These are phyloP conservation scores for Astur gentilis DNA, from an alignment of 2,113 vertebrate species.

Conservation along the genomic window DNA sequence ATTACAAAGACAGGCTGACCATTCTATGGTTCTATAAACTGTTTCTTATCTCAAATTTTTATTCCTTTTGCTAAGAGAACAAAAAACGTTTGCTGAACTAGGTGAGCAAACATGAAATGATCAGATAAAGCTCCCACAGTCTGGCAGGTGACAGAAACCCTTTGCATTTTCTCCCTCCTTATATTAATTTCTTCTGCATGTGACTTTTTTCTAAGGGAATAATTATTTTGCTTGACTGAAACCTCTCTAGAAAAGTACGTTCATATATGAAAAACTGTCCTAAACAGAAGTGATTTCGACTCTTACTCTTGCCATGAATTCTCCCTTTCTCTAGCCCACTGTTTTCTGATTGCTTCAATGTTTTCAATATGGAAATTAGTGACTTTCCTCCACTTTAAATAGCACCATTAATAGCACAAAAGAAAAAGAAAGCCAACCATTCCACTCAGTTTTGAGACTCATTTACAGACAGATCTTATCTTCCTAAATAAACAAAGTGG, in stretches of 20 bases:
- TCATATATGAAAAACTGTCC: background rate
- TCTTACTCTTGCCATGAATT: background rate
- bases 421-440: background rate
- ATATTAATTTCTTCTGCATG: background rate
- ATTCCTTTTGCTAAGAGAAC: background rate
- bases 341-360: background rate
- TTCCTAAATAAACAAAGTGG: background rate
- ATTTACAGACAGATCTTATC: background rate
- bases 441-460: background rate
- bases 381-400: background rate
- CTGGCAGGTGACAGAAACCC: background rate
- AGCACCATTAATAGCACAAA: background rate
- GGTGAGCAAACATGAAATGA: background rate
- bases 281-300: background rate
- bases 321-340: background rate
- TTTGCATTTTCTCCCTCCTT: background rate
- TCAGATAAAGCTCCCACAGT: background rate
- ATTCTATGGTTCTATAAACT: background rate
- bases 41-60: background rate
- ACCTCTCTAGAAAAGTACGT: background rate
- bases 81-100: background rate
- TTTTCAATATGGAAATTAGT: background rate
- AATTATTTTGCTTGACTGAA: background rate
- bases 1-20: background rate
- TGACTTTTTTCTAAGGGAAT: background rate